Conservation (phyloP, 2,113 vertebrate species). For the Apteryx mantelli region DNA sequence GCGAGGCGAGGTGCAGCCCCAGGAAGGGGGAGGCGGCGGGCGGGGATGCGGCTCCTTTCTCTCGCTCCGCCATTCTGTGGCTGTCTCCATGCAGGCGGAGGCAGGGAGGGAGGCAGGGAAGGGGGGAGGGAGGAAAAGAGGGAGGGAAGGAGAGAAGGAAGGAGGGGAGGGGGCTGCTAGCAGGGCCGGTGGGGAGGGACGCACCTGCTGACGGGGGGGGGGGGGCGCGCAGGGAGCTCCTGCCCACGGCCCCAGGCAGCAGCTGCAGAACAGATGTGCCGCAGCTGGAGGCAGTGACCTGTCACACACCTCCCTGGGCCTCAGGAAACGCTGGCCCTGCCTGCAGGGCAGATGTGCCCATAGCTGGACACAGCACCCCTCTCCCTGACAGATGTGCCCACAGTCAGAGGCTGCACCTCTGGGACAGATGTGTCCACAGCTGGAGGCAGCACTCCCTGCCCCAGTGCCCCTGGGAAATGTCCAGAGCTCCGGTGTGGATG, state of each 20-base stretch:
- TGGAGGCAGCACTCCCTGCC: background rate
- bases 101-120: background rate
- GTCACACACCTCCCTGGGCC: background rate
- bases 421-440: background rate
- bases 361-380: background rate
- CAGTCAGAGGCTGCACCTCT: background rate
- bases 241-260: background rate
- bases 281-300: background rate
- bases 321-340: background rate
- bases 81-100: conserved; percentile 57
- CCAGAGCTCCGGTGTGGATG: too few relatives aligned
- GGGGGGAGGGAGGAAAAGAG: background rate
- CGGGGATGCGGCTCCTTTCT: conserved; percentile 81
- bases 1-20: conserved; percentile 83
- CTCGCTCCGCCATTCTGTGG: conserved; percentile 88
- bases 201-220: background rate
- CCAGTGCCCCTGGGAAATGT: background rate
- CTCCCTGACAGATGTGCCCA: background rate
- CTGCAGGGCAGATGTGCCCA: background rate
- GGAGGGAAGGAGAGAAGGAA: background rate
- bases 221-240: background rate
- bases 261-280: background rate
- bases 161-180: background rate
- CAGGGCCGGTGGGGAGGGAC: background rate
- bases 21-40: conserved; percentile 80